These are phyloP conservation scores for Hapalemur alaotrensis DNA, from an alignment of 2,797 vertebrate genomes.

Conservation along the genomic window DNA sequence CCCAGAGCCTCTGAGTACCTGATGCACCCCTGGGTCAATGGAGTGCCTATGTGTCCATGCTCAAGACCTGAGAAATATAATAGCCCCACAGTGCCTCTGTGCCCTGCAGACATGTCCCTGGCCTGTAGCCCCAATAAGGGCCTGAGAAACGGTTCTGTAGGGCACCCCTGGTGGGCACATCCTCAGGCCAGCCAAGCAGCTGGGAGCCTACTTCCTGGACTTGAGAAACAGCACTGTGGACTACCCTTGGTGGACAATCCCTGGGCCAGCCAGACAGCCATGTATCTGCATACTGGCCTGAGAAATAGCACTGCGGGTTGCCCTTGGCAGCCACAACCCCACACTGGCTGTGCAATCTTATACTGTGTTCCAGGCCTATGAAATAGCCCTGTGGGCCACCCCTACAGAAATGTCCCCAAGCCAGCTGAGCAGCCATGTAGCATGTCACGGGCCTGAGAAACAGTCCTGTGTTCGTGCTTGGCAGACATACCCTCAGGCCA, in stretches of 20 bases:
- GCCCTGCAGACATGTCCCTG: background rate
- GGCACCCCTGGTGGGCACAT: background rate
- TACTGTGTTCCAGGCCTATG: too few relatives aligned
- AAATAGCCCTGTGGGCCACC: too few relatives aligned
- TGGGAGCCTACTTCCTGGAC: background rate
- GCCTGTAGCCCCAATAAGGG: background rate
- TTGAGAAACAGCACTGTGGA: background rate
- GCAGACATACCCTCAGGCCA: too few relatives aligned
- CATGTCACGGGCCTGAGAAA: too few relatives aligned
- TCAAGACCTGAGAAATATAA: background rate
- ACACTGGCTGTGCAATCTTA: background rate
- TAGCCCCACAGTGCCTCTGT: background rate
- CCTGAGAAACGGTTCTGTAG: background rate
- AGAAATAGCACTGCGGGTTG: background rate
- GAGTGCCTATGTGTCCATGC: background rate
- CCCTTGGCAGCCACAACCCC: too few relatives aligned
- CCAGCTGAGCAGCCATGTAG: too few relatives aligned
- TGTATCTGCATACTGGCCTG: background rate
- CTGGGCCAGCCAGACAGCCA: background rate
- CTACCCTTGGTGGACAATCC: background rate
- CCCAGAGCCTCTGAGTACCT: background rate
- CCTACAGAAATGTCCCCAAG: too few relatives aligned
- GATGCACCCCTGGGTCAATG: background rate
- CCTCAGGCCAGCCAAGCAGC: background rate
- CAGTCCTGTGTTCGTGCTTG: too few relatives aligned